phyloP scores from a whole-genome alignment of 2,797 vertebrate species.

The Masticophis lateralis region DNA sequence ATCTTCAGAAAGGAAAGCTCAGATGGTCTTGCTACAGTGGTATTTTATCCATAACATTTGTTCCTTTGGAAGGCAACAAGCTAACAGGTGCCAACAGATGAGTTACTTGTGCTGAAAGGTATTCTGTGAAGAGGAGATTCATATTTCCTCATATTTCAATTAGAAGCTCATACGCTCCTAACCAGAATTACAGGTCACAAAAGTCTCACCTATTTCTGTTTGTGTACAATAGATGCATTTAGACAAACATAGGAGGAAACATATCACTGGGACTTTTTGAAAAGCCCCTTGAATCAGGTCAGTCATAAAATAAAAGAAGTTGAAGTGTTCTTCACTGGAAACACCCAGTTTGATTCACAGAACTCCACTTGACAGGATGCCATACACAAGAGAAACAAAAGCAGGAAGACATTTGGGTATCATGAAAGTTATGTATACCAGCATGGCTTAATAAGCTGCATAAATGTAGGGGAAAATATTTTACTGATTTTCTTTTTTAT shows the following conservation, averaged over 20 bases:
- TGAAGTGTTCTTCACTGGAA: constrained; percentile 4
- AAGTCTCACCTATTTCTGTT: background rate
- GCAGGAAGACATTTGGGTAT: background rate
- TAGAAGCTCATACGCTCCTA: background rate
- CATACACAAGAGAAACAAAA: background rate
- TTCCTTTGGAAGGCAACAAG: background rate
- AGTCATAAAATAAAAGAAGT: background rate
- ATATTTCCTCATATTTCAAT: constrained; percentile 22
- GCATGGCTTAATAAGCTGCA: background rate
- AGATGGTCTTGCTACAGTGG: background rate
- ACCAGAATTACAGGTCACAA: background rate
- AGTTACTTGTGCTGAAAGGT: background rate
- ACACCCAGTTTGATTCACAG: background rate
- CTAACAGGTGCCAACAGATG: background rate
- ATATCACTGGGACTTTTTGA: background rate
- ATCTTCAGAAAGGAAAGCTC: background rate
- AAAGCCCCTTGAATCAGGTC: background rate
- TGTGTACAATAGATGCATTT: background rate
- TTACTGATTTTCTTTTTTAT: background rate
- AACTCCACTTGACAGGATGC: background rate
- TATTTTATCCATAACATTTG: background rate
- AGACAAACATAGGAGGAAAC: background rate
- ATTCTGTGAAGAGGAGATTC: background rate
- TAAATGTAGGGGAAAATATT: background rate
- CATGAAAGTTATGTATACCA: background rate